Evolutionary conservation across 2,797 vertebrate genomes (phyloP).

Genomic region (Myiotriccus ornatus): DNA sequence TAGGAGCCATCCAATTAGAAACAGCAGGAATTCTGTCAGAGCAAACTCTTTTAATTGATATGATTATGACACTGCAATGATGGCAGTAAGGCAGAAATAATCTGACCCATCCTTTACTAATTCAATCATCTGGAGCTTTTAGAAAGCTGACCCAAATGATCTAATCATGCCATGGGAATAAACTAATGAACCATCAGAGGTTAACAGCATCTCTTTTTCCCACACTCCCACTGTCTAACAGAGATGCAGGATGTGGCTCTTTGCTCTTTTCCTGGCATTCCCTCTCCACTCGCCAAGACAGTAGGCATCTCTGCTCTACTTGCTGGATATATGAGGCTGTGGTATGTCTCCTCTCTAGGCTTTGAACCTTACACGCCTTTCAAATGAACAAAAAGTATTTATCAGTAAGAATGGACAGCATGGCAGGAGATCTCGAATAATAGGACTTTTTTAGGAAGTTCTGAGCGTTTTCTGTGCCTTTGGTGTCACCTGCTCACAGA

Average conservation of each 20-base stretch:
- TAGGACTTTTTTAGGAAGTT: not conserved
- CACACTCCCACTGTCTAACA: not conserved
- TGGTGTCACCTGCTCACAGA: not conserved
- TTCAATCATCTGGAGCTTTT: not conserved
- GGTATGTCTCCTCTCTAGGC: not conserved
- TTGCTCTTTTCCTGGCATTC: not conserved
- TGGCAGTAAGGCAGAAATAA: constrained; percentile 47
- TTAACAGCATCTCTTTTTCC: not conserved
- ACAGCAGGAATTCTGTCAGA: not conserved
- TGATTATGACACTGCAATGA: not conserved
- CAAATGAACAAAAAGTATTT: not conserved
- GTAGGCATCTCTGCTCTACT: not conserved
- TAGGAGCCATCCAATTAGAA: not conserved
- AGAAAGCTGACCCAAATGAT: not conserved
- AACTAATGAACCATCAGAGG: not conserved
- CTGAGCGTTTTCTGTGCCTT: not conserved
- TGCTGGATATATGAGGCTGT: not conserved
- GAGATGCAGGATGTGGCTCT: not conserved
- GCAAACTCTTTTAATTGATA: not conserved
- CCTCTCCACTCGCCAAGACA: not conserved
- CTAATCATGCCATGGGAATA: not conserved
- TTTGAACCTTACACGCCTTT: not conserved
- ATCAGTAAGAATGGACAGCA: not conserved
- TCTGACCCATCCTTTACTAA: constrained; percentile 1
- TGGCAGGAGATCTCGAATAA: not conserved